Conservation (phyloP, 2,113 vertebrate genomes). For the Gymnobelideus leadbeateri region DNA sequence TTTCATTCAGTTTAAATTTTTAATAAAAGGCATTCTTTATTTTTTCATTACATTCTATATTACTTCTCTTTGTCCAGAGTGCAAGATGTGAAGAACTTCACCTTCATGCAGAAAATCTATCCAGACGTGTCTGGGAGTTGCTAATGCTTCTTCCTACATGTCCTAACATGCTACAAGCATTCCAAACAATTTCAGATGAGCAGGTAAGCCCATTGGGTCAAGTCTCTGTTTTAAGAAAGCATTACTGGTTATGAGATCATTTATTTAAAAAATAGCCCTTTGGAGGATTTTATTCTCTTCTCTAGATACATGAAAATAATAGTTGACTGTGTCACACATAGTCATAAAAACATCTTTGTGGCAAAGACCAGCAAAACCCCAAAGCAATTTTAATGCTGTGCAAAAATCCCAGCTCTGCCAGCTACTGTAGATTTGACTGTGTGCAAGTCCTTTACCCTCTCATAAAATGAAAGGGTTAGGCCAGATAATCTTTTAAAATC, state of each 20-base stretch:
- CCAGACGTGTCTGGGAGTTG: conserved; percentile 97
- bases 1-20: neutral
- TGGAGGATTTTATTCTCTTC: neutral
- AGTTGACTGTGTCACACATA: neutral
- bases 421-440: neutral
- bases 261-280: neutral
- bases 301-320: neutral
- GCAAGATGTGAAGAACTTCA: conserved; percentile 96
- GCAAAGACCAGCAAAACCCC: neutral
- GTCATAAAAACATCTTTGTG: neutral
- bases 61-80: conserved; percentile 85
- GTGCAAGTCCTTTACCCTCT: neutral
- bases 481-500: neutral
- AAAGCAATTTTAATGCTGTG: neutral
- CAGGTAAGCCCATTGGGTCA: conserved; percentile 84
- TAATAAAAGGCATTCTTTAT: neutral
- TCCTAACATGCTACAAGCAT: conserved; percentile 98
- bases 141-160: conserved; percentile 98
- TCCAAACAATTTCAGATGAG: conserved; percentile 98
- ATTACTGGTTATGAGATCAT: neutral
- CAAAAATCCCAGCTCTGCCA: neutral
- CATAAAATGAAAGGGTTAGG: neutral
- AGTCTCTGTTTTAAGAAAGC: neutral
- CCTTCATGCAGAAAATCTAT: conserved; percentile 98
- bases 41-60: neutral